A percentile compares a stretch with the other conserved stretches of the same genome.
phyloP scores from a whole-genome alignment of 2,113 vertebrate species.

The Gadus macrocephalus region DNA sequence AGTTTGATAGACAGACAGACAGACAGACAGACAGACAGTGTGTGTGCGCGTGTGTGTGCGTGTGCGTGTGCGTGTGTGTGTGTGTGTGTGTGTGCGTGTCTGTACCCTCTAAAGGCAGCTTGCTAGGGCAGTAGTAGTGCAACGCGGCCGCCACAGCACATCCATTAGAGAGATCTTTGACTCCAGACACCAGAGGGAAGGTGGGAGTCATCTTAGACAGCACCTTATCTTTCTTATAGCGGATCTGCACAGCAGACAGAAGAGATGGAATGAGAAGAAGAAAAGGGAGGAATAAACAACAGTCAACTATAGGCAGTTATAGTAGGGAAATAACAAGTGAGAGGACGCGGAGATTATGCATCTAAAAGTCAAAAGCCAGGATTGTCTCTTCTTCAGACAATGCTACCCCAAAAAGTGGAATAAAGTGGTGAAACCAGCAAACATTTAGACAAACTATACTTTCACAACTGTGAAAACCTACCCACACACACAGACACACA shows the following conservation, averaged over 20 bases:
- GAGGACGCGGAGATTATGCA: slow-evolving; percentile 11
- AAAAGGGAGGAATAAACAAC: slow-evolving; percentile 2
- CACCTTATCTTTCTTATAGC: slow-evolving; percentile 87
- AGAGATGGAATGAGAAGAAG: background rate
- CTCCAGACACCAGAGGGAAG: slow-evolving; percentile 76
- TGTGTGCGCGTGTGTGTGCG: slow-evolving; percentile 13
- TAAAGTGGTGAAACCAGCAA: background rate
- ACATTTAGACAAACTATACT: background rate
- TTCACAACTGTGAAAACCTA: background rate
- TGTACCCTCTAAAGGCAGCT: slow-evolving; percentile 82
- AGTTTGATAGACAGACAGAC: too few species aligned
- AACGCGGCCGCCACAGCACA: slow-evolving; percentile 81
- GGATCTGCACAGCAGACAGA: slow-evolving; percentile 70
- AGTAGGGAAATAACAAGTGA: background rate
- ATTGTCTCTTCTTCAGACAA: background rate
- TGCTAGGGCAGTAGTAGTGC: slow-evolving; percentile 83
- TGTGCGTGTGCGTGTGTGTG: slow-evolving; percentile 11
- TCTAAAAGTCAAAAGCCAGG: slow-evolving; percentile 13
- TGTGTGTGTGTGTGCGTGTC: slow-evolving; percentile 6
- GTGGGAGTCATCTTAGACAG: slow-evolving; percentile 81
- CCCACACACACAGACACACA: background rate
- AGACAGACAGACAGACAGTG: background rate
- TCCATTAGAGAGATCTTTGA: slow-evolving; percentile 88
- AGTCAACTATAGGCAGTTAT: background rate
- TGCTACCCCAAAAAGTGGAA: background rate